Evolutionary conservation across 2,113 vertebrate genomes (phyloP), one percentile per base, ranked within the genome.

Genomic region (Oryzias javanicus): DNA sequence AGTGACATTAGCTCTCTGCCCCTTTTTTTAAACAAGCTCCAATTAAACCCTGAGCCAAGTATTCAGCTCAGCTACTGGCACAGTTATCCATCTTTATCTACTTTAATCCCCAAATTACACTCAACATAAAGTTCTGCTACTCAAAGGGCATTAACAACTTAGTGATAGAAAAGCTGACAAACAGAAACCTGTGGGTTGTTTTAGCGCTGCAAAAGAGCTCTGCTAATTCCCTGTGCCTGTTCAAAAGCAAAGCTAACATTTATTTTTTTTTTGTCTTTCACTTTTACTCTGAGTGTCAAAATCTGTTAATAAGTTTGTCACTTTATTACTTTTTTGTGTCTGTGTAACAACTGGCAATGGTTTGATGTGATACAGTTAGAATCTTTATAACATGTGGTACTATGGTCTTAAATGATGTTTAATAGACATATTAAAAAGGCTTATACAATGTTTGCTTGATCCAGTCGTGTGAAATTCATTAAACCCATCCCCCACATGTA

Each of bases 381-480:
- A 25, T 25, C 5, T 4, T 5, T 35, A 8, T 2, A 35, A 35
- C 29, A 35, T 35, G 29, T 35, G 6, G 29, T 35, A 35, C 7
- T 1, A 35, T 3, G 3, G 29, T 35, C 29, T 35, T 35, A 35
- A 27, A 22, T 22, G 22, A 2, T 20, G 59, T 78, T 74, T 82
- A 22, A 82, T 57, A 57, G 50, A 50, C 49, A 61, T 27, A 75
- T 82, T 63, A 79, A 87, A 85, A 67, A 55, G 67, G 74, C 84
- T 85, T 85, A 82, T 74, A 66, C 68, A 57, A 85, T 75, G 64
- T 72, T 83, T 64, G 63, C 69, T 76, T 18, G 13, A 67, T 49
- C 68, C 60, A 72, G 61, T 76, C 68, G 86, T 73, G 64, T 64
- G 60, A 82, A 88, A 84, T 85, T 81, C 62, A 90, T 90, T 88